Conservation (phyloP, 1,140 invertebrate species). For the Caenorhabditis latens region DNA sequence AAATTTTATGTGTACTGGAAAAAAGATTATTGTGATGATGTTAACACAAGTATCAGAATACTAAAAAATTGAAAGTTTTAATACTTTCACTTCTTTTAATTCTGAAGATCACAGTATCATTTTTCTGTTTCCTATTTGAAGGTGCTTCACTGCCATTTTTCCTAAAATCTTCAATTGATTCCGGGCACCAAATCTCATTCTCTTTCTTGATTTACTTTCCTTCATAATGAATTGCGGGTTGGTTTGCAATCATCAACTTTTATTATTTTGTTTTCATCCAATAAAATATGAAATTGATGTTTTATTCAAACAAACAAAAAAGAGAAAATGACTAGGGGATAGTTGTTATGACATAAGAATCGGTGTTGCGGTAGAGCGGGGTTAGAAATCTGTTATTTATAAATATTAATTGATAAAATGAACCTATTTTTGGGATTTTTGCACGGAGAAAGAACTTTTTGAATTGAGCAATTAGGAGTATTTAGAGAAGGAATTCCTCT, state of each 20-base stretch:
- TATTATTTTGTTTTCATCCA: background rate
- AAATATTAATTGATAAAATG: background rate
- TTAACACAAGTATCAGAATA: too few relatives aligned
- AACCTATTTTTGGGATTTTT: background rate
- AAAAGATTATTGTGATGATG: too few relatives aligned
- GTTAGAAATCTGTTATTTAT: background rate
- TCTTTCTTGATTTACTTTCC: too few relatives aligned
- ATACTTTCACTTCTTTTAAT: too few relatives aligned
- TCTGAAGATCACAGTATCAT: background rate
- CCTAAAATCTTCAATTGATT: too few relatives aligned
- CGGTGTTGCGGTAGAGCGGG: background rate
- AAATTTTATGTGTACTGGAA: too few relatives aligned
- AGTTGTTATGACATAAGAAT: background rate
- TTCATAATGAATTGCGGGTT: too few relatives aligned
- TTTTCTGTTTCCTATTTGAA: background rate
- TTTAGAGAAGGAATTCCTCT: background rate
- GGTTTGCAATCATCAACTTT: background rate
- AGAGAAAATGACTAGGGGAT: conserved; percentile 22
- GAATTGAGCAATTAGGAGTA: too few relatives aligned
- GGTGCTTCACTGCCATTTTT: too few relatives aligned
- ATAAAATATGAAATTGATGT: conserved; percentile 21
- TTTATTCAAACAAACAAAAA: conserved; percentile 1
- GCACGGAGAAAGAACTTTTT: background rate
- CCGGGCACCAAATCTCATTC: too few relatives aligned
- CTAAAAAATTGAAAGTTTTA: too few relatives aligned